A percentile compares a stretch with the other conserved stretches of the same genome.
These are phyloP conservation scores for Catharus minimus DNA, from an alignment of 2,113 vertebrate species.

Conservation along the genomic window DNA sequence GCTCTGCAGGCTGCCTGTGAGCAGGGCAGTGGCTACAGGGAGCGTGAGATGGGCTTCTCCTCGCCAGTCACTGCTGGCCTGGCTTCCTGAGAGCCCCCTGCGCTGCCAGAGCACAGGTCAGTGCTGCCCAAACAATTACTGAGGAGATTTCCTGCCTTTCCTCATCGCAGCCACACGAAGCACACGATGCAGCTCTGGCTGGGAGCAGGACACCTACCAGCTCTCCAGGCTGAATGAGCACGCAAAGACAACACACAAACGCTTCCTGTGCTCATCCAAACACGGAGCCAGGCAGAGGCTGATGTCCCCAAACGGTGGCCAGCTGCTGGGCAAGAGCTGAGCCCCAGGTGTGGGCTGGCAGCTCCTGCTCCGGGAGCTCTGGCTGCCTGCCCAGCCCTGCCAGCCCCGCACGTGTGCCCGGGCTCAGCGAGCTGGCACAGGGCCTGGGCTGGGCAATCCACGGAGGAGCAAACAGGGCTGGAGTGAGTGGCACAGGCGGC, in stretches of 20 bases:
- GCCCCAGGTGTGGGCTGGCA: neutral
- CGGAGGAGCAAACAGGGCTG: accelerated
- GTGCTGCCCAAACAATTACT: neutral
- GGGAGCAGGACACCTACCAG: neutral
- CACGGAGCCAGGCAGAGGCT: accelerated
- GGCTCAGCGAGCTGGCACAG: neutral
- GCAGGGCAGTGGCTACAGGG: neutral
- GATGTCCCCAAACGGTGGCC: accelerated
- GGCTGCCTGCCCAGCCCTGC: neutral
- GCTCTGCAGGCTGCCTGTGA: neutral
- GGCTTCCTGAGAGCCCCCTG: neutral
- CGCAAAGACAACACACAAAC: accelerated
- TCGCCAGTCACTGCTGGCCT: accelerated
- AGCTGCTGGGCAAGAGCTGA: neutral
- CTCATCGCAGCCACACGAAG: accelerated
- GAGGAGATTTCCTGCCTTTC: neutral
- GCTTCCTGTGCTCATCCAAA: accelerated
- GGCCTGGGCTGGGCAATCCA: neutral
- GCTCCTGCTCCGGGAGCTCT: neutral
- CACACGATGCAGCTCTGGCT: accelerated
- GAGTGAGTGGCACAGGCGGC: accelerated
- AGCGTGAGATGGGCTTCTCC: accelerated
- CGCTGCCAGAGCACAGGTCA: neutral
- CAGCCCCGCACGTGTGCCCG: accelerated
- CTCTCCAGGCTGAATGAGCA: accelerated